phyloP scores from a whole-genome alignment of 2,113 vertebrate species.

The Halichoeres trimaculatus region DNA sequence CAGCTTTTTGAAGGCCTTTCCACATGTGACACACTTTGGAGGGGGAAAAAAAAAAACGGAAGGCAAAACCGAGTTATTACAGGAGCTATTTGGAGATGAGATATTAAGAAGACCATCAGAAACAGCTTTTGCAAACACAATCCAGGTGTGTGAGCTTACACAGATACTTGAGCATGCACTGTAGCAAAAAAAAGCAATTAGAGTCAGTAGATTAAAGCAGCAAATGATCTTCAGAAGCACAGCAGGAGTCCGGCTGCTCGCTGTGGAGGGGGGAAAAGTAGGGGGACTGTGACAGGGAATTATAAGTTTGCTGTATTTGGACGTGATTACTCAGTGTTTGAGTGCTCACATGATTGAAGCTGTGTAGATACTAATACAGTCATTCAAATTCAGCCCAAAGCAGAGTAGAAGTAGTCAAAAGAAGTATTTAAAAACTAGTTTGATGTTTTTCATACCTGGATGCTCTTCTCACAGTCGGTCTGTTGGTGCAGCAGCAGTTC shows the following conservation, averaged over 20 bases:
- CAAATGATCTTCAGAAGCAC: constrained; percentile 58
- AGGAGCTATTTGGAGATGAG: constrained; percentile 7
- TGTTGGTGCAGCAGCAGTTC: constrained; percentile 96
- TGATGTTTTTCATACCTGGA: constrained; percentile 91
- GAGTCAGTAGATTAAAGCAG: constrained; percentile 58
- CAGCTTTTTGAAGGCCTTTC: constrained; percentile 97
- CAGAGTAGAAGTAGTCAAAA: too few species aligned
- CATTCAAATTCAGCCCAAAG: not conserved
- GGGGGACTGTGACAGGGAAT: constrained; percentile 33
- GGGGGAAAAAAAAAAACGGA: not conserved
- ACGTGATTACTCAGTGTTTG: too few species aligned
- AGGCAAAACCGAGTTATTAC: not conserved
- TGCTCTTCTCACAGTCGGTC: constrained; percentile 97
- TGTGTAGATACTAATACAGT: too few species aligned
- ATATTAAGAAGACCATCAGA: constrained; percentile 19
- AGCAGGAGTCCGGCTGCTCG: constrained; percentile 54
- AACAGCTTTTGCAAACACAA: constrained; percentile 29
- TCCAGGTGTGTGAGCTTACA: constrained; percentile 48
- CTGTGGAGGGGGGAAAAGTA: constrained; percentile 24
- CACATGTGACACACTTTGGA: constrained; percentile 90
- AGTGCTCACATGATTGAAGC: too few species aligned
- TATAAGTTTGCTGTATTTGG: constrained; percentile 1
- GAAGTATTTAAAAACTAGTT: too few species aligned
- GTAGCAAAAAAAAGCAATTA: constrained; percentile 54
- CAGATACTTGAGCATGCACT: constrained; percentile 39